Evolutionary conservation across 2,113 vertebrate species (phyloP), one percentile per base, ranked within the genome.

Genomic region (Tichodroma muraria): DNA sequence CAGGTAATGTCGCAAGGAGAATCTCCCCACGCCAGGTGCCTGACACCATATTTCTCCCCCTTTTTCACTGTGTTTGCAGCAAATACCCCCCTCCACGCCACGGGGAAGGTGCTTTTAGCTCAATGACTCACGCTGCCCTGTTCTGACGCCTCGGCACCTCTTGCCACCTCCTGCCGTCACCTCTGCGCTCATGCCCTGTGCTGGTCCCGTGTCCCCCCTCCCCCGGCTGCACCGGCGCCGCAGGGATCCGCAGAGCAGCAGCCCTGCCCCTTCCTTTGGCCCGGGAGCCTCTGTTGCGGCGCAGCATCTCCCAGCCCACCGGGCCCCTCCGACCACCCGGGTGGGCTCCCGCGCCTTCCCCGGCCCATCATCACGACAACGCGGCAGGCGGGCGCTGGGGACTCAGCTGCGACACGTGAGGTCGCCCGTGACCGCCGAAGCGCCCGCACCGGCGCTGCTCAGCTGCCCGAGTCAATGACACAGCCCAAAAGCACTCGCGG

Each of bases 211-310:
- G 91, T 54, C 73, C 85, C 77, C 64, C 63, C n/a, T 65, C 49
- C 35, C 40, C 38, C n/a, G 53, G 76, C 94, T 70, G 80, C 89
- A 50, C 89, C 65, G 24, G 75, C 23, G 56, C 93, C 33, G 93
- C 91, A 93, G 93, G 91, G 89, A 95, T 79, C 75, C 27, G 93
- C 95, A 96, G 89, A 88, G 91, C 95, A 28, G 93, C 95, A 92
- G 85, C 91, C 89, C 91, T 88, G 93, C 91, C 95, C 88, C 85
- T 96, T 91, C 85, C 54, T 84, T 42, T 70, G 77, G 85, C 81
- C 95, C 69, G 10, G 69, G 77, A 84, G 78, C 44, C 64, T 76
- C 68, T 66, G 75, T 80, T 84, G 93, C 93, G 78, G 40, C 44
- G 78, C 78, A 31, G 66, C 57, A 24, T 49, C n/a, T 59, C 49